These are phyloP conservation scores for Ia io DNA, from an alignment of 2,113 vertebrate species.

Conservation along the genomic window DNA sequence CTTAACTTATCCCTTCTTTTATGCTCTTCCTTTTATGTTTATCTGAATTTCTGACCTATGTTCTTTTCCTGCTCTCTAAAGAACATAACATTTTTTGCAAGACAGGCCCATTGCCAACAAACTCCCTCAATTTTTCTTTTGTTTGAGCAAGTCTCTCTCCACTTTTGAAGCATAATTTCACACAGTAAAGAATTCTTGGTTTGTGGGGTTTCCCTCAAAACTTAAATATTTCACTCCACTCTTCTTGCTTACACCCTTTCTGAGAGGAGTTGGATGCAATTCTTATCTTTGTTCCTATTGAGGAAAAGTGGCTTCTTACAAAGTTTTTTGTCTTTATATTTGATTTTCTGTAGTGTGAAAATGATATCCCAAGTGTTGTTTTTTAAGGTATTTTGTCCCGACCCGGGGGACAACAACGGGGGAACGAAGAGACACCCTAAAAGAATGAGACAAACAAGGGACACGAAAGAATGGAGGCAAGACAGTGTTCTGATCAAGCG, in stretches of 20 bases:
- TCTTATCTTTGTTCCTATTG: neutral
- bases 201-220: neutral
- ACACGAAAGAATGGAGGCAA: too few relatives aligned
- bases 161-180: neutral
- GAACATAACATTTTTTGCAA: neutral
- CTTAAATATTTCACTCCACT: neutral
- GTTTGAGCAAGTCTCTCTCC: neutral
- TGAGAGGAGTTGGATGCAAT: neutral
- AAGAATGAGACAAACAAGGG: too few relatives aligned
- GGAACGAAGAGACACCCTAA: too few relatives aligned
- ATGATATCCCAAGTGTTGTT: neutral
- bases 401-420: too few relatives aligned
- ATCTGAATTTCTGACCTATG: neutral
- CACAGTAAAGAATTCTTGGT: neutral
- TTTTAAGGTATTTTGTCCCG: neutral
- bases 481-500: too few relatives aligned
- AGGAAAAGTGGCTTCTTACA: neutral
- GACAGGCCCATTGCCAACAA: neutral
- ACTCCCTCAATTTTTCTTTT: neutral
- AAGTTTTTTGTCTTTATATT: neutral
- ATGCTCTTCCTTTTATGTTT: neutral
- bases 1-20: neutral
- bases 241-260: neutral
- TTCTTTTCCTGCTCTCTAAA: neutral
- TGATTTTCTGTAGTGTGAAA: neutral